phyloP scores from a whole-genome alignment of 1,140 invertebrate species.

The Euschistus heros region DNA sequence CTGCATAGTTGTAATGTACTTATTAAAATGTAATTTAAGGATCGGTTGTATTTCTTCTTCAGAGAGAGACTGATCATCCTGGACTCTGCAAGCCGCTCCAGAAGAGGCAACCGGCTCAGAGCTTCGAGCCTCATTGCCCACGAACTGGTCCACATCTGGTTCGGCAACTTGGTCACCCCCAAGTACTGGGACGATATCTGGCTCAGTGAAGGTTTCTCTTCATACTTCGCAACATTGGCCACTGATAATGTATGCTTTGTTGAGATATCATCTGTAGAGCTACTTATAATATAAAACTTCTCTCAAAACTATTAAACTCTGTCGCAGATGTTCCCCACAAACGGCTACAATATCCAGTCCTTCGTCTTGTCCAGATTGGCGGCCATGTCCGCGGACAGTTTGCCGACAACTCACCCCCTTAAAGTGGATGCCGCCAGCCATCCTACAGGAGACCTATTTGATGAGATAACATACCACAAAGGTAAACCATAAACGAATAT shows the following conservation, averaged over 20 bases:
- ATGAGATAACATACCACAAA: conserved; percentile 18
- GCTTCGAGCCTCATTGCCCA: conserved; percentile 40
- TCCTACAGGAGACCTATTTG: conserved; percentile 12
- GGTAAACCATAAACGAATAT: neutral
- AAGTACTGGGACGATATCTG: conserved; percentile 41
- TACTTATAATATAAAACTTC: too few relatives aligned
- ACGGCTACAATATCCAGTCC: conserved; percentile 3
- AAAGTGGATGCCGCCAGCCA: neutral
- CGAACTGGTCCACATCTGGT: conserved; percentile 42
- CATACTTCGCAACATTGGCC: conserved; percentile 35
- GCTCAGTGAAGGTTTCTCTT: conserved; percentile 47
- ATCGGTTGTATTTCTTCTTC: neutral
- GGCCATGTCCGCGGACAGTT: conserved; percentile 6
- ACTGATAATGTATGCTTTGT: conserved; percentile 20
- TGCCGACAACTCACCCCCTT: conserved; percentile 7
- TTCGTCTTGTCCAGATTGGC: neutral
- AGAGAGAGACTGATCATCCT: conserved; percentile 20
- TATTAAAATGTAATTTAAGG: neutral
- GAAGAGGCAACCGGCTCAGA: conserved; percentile 24
- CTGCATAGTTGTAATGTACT: neutral
- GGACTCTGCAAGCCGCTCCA: conserved; percentile 27
- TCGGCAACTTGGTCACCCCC: conserved; percentile 39
- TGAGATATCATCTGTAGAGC: too few relatives aligned
- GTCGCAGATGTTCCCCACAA: neutral
- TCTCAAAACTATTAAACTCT: too few relatives aligned